A percentile compares a stretch with the other conserved stretches of the same genome.
Conservation (phyloP, 2,797 vertebrate species). For the Hydrocynus forskahlii region DNA sequence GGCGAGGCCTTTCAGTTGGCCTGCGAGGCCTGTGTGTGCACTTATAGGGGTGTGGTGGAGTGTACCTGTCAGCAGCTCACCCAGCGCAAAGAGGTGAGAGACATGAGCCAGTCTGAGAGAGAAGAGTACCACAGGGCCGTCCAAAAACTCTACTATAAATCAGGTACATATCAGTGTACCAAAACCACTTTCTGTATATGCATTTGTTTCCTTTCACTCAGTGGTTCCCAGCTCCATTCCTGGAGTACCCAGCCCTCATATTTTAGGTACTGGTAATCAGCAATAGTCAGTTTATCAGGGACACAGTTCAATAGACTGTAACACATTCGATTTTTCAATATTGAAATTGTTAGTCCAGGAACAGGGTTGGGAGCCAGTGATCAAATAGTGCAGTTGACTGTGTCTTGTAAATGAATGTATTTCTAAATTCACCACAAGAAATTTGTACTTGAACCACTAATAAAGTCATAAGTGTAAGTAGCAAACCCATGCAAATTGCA, state of each 20-base stretch:
- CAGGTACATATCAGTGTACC: slow-evolving; percentile 52
- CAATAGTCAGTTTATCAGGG: too few relatives aligned
- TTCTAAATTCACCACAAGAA: neutral
- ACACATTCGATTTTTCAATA: too few relatives aligned
- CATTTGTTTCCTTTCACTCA: neutral
- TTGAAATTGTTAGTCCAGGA: neutral
- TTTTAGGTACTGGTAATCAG: too few relatives aligned
- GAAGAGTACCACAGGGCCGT: slow-evolving; percentile 63
- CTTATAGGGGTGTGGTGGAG: slow-evolving; percentile 45
- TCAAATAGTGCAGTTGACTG: too few relatives aligned
- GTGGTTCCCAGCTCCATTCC: neutral
- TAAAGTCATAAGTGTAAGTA: neutral
- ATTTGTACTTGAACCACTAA: neutral
- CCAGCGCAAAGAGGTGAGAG: slow-evolving; percentile 66
- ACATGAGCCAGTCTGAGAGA: slow-evolving; percentile 62
- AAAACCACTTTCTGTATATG: neutral
- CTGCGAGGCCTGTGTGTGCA: slow-evolving; percentile 61
- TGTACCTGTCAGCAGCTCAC: slow-evolving; percentile 56
- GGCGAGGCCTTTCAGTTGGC: slow-evolving; percentile 55
- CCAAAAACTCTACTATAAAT: slow-evolving; percentile 55
- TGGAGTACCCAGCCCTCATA: neutral
- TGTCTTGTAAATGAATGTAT: neutral
- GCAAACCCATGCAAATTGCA: too few relatives aligned
- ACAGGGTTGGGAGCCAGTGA: neutral
- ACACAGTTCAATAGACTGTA: too few relatives aligned